These are phyloP conservation scores for Mya arenaria DNA, from an alignment of 1,140 invertebrate genomes.

Conservation along the genomic window DNA sequence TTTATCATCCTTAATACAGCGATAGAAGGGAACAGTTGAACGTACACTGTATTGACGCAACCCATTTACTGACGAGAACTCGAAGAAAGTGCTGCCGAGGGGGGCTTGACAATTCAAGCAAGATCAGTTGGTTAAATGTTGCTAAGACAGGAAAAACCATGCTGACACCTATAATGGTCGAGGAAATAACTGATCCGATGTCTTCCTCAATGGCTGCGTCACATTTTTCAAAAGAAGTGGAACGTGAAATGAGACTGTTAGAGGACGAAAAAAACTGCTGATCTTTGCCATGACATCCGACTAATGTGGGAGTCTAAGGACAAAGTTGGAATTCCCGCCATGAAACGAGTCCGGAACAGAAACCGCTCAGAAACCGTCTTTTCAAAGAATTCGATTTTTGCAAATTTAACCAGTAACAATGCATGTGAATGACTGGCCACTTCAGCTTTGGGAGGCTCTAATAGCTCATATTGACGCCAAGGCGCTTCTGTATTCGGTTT, in stretches of 20 bases:
- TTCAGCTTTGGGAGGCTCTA: conserved; percentile 56
- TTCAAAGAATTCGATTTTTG: background rate
- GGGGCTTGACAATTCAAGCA: background rate
- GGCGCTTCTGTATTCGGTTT: conserved; percentile 33
- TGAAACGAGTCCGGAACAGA: background rate
- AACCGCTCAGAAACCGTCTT: background rate
- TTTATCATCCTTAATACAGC: conserved; percentile 33
- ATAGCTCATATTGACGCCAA: conserved; percentile 51
- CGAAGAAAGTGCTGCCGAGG: conserved; percentile 24
- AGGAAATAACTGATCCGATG: conserved; percentile 30
- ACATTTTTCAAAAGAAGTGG: conserved; percentile 15
- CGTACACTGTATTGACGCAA: conserved; percentile 32
- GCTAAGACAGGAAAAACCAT: conserved; percentile 1
- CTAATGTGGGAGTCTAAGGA: conserved; percentile 34
- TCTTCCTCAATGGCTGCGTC: conserved; percentile 13
- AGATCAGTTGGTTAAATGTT: conserved; percentile 6
- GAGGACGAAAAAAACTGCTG: background rate
- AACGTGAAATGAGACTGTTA: conserved; percentile 11
- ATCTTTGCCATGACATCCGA: conserved; percentile 13
- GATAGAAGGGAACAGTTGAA: background rate
- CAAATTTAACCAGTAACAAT: conserved; percentile 37
- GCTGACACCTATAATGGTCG: conserved; percentile 8
- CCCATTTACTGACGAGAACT: conserved; percentile 15
- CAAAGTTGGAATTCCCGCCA: conserved; percentile 11
- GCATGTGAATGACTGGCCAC: conserved; percentile 44